Evolutionary conservation across 1,140 invertebrate species (phyloP).

Genomic region (Drosophila parvula): DNA sequence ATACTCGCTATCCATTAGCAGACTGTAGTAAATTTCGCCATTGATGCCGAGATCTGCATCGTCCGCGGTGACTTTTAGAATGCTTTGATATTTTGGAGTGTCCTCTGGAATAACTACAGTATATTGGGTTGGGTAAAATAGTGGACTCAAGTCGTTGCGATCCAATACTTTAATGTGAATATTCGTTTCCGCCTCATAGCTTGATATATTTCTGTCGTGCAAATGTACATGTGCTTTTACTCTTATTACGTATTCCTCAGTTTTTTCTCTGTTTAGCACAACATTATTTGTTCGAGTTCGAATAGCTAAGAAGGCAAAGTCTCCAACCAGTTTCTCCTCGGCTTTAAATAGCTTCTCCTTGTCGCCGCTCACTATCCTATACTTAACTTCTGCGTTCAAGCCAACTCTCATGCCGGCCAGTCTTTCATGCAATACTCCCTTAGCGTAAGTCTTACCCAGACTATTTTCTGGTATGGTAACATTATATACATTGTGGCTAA

Average conservation of each 20-base stretch:
- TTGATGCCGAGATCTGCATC: slow-evolving; percentile 97
- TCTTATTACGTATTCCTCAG: slow-evolving; percentile 92
- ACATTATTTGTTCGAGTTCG: slow-evolving; percentile 93
- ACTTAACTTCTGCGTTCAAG: slow-evolving; percentile 88
- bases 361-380: slow-evolving; percentile 93
- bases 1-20: slow-evolving; percentile 91
- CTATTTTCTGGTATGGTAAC: slow-evolving; percentile 96
- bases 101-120: slow-evolving; percentile 95
- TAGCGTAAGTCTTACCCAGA: slow-evolving; percentile 91
- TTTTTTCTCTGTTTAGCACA: slow-evolving; percentile 95
- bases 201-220: slow-evolving; percentile 86
- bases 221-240: slow-evolving; percentile 87
- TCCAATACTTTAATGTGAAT: slow-evolving; percentile 93
- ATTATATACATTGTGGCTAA: slow-evolving; percentile 92
- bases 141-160: slow-evolving; percentile 95
- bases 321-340: slow-evolving; percentile 93
- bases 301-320: slow-evolving; percentile 96
- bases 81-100: slow-evolving; percentile 91
- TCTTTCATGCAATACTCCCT: slow-evolving; percentile 85
- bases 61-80: slow-evolving; percentile 92
- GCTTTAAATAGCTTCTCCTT: slow-evolving; percentile 96
- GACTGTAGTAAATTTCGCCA: slow-evolving; percentile 98
- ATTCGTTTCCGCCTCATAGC: slow-evolving; percentile 89
- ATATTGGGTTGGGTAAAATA: slow-evolving; percentile 95
- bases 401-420: slow-evolving; percentile 85